Evolutionary conservation across 2,888 invertebrate genomes (phyloP).

Genomic region (Coelogynopora nodosa): DNA sequence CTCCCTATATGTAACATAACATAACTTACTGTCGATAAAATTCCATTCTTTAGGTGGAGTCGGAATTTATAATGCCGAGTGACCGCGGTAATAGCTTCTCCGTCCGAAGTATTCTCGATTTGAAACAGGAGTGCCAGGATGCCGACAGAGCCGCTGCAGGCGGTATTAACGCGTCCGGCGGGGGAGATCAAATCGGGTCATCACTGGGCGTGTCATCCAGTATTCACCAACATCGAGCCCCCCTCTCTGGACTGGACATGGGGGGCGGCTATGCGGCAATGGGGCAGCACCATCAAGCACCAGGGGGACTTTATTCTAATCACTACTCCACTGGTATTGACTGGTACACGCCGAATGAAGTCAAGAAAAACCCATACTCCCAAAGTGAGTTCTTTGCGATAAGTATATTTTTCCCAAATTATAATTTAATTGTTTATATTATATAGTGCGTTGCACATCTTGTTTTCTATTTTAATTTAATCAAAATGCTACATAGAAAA

Average conservation of each 20-base stretch:
- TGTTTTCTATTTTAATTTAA: no score
- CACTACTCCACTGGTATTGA: neutral
- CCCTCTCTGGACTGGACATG: neutral
- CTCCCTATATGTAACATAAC: no score
- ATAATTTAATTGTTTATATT: no score
- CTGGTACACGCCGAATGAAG: neutral
- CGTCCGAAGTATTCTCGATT: neutral
- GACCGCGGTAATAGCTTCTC: constrained; percentile 13
- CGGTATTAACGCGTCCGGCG: neutral
- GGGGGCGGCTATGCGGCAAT: neutral
- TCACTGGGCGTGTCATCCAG: neutral
- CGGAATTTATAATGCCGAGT: constrained; percentile 17
- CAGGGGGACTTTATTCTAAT: neutral
- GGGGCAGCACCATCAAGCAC: neutral
- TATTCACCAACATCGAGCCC: neutral
- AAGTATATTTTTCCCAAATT: no score
- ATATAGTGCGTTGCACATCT: no score
- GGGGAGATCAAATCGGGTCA: neutral
- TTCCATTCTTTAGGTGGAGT: neutral
- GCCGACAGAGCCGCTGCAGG: neutral
- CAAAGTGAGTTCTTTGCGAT: neutral
- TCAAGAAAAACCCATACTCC: neutral
- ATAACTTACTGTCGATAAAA: no score
- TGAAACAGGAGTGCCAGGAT: neutral
- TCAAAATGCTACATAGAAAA: no score